Evolutionary conservation across 2,113 vertebrate genomes (phyloP).

Genomic region (Campylomormyrus numenius): DNA sequence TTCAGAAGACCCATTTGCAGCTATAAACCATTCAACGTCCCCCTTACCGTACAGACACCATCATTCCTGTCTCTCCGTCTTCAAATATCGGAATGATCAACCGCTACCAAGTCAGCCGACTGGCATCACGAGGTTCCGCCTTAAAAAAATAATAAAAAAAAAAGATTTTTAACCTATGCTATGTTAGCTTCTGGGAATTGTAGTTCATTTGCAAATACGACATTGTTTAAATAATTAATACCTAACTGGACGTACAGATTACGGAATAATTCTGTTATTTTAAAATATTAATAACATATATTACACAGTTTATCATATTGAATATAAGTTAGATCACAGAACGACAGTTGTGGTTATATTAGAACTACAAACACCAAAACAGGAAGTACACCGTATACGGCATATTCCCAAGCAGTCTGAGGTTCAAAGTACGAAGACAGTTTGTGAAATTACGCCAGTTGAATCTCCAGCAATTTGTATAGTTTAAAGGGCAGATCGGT

Average conservation of each 20-base stretch:
- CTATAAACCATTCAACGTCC: neutral
- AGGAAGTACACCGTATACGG: neutral
- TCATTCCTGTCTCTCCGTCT: neutral
- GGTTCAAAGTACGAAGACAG: neutral
- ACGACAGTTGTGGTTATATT: neutral
- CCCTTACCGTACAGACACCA: neutral
- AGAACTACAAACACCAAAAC: slow-evolving; percentile 14
- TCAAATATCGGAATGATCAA: neutral
- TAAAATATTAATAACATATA: neutral
- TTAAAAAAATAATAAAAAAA: neutral
- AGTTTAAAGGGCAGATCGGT: neutral
- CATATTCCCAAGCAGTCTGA: neutral
- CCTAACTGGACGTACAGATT: neutral
- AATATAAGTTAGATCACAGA: neutral
- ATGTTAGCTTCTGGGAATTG: neutral
- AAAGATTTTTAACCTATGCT: neutral
- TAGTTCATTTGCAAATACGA: neutral
- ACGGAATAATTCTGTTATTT: neutral
- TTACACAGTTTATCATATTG: neutral
- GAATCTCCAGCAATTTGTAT: neutral
- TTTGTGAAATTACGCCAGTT: neutral
- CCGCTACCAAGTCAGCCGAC: neutral
- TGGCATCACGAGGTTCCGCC: neutral
- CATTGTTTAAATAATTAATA: neutral
- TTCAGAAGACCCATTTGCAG: neutral